Percentiles rank a stretch among this genome's conserved stretches.
Conservation (phyloP, 2,888 invertebrate genomes). For the Lysandra coridon region DNA sequence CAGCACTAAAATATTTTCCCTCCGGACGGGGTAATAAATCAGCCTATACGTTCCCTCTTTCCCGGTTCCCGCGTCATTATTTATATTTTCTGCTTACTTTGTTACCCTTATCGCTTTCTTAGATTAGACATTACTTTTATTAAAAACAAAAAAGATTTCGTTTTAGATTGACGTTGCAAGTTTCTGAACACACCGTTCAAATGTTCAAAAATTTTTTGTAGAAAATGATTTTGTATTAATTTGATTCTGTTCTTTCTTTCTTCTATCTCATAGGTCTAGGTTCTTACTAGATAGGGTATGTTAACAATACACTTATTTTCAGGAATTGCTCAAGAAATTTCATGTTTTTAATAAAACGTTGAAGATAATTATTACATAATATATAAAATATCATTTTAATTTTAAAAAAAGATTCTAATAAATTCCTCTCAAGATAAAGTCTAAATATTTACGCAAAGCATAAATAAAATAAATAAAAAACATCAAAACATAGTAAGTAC, state of each 20-base stretch:
- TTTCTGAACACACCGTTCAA: background rate
- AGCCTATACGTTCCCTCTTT: constrained; percentile 28
- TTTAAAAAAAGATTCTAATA: background rate
- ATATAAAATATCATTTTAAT: background rate
- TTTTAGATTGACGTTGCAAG: constrained; percentile 5
- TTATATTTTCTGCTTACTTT: constrained; percentile 33
- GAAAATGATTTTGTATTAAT: too few species aligned
- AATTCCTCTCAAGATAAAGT: background rate
- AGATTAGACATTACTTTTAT: constrained; percentile 30
- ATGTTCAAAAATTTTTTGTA: too few species aligned
- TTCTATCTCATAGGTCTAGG: too few species aligned
- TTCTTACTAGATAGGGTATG: too few species aligned
- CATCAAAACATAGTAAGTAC: constrained; percentile 23
- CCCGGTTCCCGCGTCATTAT: constrained; percentile 31
- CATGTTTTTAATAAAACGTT: too few species aligned
- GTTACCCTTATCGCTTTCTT: constrained; percentile 30
- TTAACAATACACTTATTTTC: too few species aligned
- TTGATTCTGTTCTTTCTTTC: too few species aligned
- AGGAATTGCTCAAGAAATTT: too few species aligned
- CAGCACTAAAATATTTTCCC: constrained; percentile 27
- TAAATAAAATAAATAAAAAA: constrained; percentile 19
- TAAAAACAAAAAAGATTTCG: constrained; percentile 24
- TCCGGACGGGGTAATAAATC: constrained; percentile 28
- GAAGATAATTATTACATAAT: background rate
- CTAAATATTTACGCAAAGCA: constrained; percentile 17